Evolutionary conservation across 1,140 invertebrate genomes (phyloP), one percentile per base, ranked within the genome.

Genomic region (Coelopa frigida): DNA sequence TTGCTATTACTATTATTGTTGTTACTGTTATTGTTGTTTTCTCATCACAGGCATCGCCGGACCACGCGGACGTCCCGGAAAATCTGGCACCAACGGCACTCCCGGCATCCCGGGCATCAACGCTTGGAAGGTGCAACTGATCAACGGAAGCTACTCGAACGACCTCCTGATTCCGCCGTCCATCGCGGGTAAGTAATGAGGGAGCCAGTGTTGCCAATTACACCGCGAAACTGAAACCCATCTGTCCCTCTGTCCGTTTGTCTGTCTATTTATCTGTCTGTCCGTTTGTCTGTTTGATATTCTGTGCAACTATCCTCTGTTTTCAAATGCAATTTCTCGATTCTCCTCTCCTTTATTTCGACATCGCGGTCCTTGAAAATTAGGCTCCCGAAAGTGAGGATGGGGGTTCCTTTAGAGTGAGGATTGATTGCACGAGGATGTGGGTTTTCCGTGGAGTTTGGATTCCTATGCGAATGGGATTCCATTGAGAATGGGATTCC

Each of bases 161-260:
- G 75, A 85, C 58, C 68, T 88, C 26, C 75, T 89, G 8, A 84
- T 88, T 53, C 84, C 86, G n/a, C 86, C 86, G 27, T 80, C 82
- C 14, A 86, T 89, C 57, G 76, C 83, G 35, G 76, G 83, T 82
- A 62, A 73, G 71, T 51, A 15, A 36, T 36, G 33, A 36, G 15
- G 15, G n/a, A 36, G 21, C 33, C 5, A 18, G 33, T 4, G 21
- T 36, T 36, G 17, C 6, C 10, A 36, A 36, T 33, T 10, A n/a
- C 4, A 10, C 17, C 17, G 17, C 17, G 17, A 33, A 4, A 33
- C 17, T 18, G 3, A 35, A 4, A 3, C 33, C 17, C 11, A 35
- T 14, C 7, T 10, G 20, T 4, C 5, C 5, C 17, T 10, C 17
- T 10, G 7, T 35, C 3, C 33, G 20, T 5, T 10, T 35, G 17